Conservation (phyloP, 2,797 vertebrate genomes). For the Lateolabrax maculatus region DNA sequence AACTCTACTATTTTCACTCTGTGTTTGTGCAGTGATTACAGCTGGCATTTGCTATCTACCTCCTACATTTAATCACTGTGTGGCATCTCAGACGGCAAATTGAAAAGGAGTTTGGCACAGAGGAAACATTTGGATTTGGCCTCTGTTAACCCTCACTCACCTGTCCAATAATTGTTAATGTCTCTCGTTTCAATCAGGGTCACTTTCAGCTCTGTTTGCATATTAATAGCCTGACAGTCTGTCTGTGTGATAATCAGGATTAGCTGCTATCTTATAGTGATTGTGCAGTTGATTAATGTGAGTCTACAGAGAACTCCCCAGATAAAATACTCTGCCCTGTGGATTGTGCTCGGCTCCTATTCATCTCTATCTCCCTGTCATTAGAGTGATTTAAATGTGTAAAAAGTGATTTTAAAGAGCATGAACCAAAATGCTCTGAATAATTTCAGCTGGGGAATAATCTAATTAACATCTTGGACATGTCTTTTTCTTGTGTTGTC, state of each 20-base stretch:
- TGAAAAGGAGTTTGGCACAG: slow-evolving; percentile 64
- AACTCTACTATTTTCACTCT: slow-evolving; percentile 62
- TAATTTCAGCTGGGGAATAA: slow-evolving; percentile 51
- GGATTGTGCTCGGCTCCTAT: slow-evolving; percentile 25
- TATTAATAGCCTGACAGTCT: slow-evolving; percentile 39
- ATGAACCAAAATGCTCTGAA: slow-evolving; percentile 53
- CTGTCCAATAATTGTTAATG: slow-evolving; percentile 53
- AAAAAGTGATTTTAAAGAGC: slow-evolving; percentile 26
- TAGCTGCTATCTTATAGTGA: slow-evolving; percentile 49
- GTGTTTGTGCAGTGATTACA: slow-evolving; percentile 74
- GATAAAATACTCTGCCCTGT: slow-evolving; percentile 20
- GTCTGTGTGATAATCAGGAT: slow-evolving; percentile 54
- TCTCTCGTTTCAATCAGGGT: slow-evolving; percentile 46
- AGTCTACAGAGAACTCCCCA: slow-evolving; percentile 34
- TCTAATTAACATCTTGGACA: slow-evolving; percentile 48
- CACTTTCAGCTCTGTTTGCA: slow-evolving; percentile 47
- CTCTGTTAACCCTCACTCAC: slow-evolving; percentile 59
- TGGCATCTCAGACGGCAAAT: slow-evolving; percentile 64
- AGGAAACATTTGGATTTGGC: slow-evolving; percentile 64
- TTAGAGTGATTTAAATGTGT: slow-evolving; percentile 36
- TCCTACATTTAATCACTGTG: slow-evolving; percentile 62
- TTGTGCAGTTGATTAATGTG: slow-evolving; percentile 62
- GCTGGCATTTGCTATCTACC: slow-evolving; percentile 58
- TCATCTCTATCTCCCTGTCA: slow-evolving; percentile 60
- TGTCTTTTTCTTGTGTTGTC: slow-evolving; percentile 29